Base-by-base conservation (phyloP, 2,797 vertebrate species). In the Lepilemur septentrionalis region DNA sequence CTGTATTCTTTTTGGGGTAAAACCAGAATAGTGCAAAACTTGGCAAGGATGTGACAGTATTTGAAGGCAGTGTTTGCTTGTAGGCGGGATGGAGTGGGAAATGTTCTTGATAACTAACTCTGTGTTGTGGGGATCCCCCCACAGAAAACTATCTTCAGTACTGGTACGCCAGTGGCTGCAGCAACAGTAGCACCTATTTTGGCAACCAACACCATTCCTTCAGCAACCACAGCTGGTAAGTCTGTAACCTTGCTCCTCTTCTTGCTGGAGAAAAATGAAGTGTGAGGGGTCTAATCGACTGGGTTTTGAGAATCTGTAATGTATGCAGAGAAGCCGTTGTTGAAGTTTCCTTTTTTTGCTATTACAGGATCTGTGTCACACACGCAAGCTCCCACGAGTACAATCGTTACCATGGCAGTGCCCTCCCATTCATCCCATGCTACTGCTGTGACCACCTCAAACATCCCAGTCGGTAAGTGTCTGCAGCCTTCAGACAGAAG, bases 381-480 rank as follows among this genome's bases (percentile, higher is more conserved):
- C 96, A 99, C 99, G 61, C 99, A 99, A 98, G 99, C 99, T 97
- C 99, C 99, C 97, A 99, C 99, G 94, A 99, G 98, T 98, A 99
- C 99, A 79, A 99, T 99, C 98, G 99, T 99, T 97, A 99, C 99
- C 96, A 99, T 99, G 99, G 99, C 99, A 9, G 99, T 99, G 99
- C 99, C 99, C 48, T 99, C 99, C 12, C 99, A 99, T 99, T 99
- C 99, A 89, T 99, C 99, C 94, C 99, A 99, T 96, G 99, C 99
- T 91, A 99, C 99, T 48, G 99, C 99, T 91, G 99, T 99, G 92
- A 99, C 99, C 15, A 99, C 99, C 96, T 99, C 99, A 63, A 99
- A 99, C 97, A 99, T 99, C 98, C 99, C 99, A 48, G 99, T 99
- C 80, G 99, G 99, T 99, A 98, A 99, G 99, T 98, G 73, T 48